Evolutionary conservation across 2,113 vertebrate genomes (phyloP).

Genomic region (Nettapus auritus): DNA sequence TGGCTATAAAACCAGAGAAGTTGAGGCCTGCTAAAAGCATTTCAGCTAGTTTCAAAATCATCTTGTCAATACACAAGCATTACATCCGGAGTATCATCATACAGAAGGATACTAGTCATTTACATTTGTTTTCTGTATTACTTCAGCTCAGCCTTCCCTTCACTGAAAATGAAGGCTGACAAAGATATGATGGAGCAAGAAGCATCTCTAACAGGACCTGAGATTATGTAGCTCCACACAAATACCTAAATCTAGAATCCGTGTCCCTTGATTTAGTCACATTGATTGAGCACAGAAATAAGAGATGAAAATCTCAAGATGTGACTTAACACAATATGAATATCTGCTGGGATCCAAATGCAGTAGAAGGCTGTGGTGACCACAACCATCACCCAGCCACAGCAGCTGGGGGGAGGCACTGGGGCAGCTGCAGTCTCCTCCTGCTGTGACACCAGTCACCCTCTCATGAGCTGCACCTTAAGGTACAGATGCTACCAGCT

Average conservation of each 20-base stretch:
- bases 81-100: not conserved
- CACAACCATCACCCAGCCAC: not conserved
- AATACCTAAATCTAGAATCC: not conserved
- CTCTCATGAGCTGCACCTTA: not conserved
- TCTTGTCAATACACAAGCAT: not conserved
- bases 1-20: not conserved
- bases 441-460: not conserved
- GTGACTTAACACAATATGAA: accelerated
- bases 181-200: not conserved
- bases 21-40: not conserved
- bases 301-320: not conserved
- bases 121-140: not conserved
- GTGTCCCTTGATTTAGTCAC: not conserved
- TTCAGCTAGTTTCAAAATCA: not conserved
- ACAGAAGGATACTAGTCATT: not conserved
- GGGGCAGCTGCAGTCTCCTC: not conserved
- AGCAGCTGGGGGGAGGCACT: accelerated
- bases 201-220: not conserved
- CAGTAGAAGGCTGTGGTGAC: not conserved
- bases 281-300: not conserved
- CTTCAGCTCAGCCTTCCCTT: not conserved
- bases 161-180: not conserved
- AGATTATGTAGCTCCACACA: not conserved
- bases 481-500: not conserved
- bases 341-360: not conserved